Percentiles rank a stretch among this genome's conserved stretches.
Conservation (phyloP, 2,797 vertebrate genomes). For the Gallirallus australis region DNA sequence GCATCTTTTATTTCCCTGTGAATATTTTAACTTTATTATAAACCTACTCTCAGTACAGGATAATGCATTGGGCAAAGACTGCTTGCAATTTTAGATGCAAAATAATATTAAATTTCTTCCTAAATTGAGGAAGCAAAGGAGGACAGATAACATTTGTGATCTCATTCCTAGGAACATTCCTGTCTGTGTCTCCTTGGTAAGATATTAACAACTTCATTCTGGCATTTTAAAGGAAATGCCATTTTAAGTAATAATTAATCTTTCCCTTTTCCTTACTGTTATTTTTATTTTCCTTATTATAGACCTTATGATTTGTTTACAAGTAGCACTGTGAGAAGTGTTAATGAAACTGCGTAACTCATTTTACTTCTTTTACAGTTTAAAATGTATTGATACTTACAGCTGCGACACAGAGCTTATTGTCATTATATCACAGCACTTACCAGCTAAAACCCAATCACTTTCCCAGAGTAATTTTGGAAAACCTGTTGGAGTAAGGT, state of each 20-base stretch:
- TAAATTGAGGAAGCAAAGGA: background rate
- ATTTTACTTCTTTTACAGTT: background rate
- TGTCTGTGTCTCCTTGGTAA: background rate
- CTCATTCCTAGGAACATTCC: background rate
- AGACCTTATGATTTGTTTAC: background rate
- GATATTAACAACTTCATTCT: background rate
- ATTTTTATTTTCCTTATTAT: background rate
- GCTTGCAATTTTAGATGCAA: background rate
- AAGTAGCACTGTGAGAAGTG: background rate
- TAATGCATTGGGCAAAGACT: background rate
- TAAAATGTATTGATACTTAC: background rate
- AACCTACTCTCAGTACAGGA: background rate
- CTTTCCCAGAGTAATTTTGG: background rate
- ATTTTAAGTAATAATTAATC: background rate
- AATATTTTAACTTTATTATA: background rate
- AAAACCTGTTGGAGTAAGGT: background rate
- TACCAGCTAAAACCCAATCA: background rate
- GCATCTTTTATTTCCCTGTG: background rate
- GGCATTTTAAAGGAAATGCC: background rate
- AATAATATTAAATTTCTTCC: slow-evolving; percentile 13
- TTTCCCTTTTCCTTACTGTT: background rate
- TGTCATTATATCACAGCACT: background rate
- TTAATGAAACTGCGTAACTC: background rate
- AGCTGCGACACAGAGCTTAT: background rate
- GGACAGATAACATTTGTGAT: background rate